Conservation (phyloP, 2,888 invertebrate genomes). For the Tromatobia lineatoria region DNA sequence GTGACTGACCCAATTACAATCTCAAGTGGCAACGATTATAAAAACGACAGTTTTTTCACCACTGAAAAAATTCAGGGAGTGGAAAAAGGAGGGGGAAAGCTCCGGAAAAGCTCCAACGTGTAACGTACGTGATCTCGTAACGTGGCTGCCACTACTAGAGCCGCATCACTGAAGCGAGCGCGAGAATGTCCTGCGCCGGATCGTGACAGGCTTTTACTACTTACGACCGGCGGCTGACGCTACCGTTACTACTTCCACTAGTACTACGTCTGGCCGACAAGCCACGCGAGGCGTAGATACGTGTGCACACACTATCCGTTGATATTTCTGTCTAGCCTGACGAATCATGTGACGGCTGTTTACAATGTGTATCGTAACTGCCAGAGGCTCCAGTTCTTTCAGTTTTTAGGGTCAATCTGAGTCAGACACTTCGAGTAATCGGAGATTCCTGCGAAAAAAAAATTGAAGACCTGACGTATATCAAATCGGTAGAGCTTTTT, state of each 20-base stretch:
- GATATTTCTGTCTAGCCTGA: background rate
- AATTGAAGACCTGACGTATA: background rate
- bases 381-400: constrained; percentile 3
- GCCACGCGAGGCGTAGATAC: constrained; percentile 28
- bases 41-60: no score
- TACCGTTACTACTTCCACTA: constrained; percentile 51
- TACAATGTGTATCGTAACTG: constrained; percentile 19
- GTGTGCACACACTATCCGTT: background rate
- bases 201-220: constrained; percentile 65
- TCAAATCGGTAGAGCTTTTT: background rate
- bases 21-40: no score
- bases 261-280: constrained; percentile 28
- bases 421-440: constrained; percentile 28
- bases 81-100: constrained; percentile 4
- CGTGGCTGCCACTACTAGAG: constrained; percentile 54
- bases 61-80: background rate
- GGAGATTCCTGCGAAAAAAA: background rate
- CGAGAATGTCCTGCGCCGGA: constrained; percentile 63
- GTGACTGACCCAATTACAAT: no score
- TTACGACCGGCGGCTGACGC: constrained; percentile 50
- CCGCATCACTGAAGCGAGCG: constrained; percentile 53
- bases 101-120: constrained; percentile 47
- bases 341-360: constrained; percentile 20
- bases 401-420: constrained; percentile 37
- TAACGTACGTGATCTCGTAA: constrained; percentile 62